Evolutionary conservation across 2,797 vertebrate genomes (phyloP).

Genomic region (Enteromius argenteus): DNA sequence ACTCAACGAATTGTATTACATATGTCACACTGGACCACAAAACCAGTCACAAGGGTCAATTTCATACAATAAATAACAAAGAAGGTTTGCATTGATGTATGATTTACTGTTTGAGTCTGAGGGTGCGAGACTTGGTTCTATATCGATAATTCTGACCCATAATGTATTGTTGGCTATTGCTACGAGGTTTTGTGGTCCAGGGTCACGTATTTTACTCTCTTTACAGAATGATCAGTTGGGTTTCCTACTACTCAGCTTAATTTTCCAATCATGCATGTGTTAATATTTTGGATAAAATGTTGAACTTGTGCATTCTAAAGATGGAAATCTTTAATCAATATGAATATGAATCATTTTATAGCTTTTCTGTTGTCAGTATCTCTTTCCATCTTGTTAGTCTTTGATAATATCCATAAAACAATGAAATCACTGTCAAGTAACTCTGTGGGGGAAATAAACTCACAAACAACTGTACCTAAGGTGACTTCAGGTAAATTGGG

Average conservation of each 20-base stretch:
- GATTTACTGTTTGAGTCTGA: not conserved
- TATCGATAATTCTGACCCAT: too few relatives aligned
- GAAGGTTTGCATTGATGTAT: not conserved
- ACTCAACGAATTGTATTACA: not conserved
- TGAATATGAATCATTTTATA: not conserved
- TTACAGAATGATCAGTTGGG: not conserved
- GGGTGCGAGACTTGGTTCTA: not conserved
- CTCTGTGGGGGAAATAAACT: not conserved
- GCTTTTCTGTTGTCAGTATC: not conserved
- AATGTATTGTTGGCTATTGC: not conserved
- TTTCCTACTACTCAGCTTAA: not conserved
- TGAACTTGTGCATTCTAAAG: not conserved
- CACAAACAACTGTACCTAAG: not conserved
- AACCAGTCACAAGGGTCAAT: not conserved
- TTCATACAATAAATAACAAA: not conserved
- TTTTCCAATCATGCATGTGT: not conserved
- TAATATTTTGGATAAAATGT: not conserved
- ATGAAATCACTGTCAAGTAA: not conserved
- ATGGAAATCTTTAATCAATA: not conserved
- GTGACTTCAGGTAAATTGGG: not conserved
- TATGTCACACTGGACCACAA: not conserved
- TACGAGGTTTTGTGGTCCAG: not conserved
- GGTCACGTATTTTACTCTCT: not conserved
- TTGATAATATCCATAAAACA: not conserved
- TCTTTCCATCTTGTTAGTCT: not conserved